Conservation (phyloP, 2,888 invertebrate species). For the Heliconius erato region DNA sequence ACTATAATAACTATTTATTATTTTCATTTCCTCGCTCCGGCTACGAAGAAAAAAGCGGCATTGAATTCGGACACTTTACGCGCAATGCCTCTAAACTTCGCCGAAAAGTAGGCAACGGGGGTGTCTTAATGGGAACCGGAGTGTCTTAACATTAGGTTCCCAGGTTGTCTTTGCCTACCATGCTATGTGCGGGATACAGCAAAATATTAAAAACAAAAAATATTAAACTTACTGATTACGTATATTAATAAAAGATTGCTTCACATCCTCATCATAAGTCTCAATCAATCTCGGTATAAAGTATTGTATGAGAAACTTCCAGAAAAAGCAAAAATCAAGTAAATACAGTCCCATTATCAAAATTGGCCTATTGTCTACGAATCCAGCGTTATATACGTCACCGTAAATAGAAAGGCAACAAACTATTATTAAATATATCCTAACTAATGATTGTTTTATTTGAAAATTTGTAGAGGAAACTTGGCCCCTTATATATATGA, state of each 20-base stretch:
- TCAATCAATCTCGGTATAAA: constrained; percentile 59
- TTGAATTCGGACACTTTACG: too few relatives aligned
- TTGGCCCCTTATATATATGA: constrained; percentile 41
- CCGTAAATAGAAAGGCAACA: constrained; percentile 65
- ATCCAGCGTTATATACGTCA: constrained; percentile 74
- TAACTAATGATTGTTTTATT: constrained; percentile 58
- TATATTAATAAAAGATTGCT: constrained; percentile 54
- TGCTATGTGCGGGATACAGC: too few relatives aligned
- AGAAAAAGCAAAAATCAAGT: constrained; percentile 66
- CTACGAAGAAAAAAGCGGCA: too few relatives aligned
- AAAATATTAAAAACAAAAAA: too few relatives aligned
- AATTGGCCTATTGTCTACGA: constrained; percentile 63
- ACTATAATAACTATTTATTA: too few relatives aligned
- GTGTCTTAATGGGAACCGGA: too few relatives aligned
- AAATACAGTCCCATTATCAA: constrained; percentile 63
- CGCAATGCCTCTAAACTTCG: too few relatives aligned
- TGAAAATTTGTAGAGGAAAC: constrained; percentile 58
- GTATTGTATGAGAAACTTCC: constrained; percentile 67
- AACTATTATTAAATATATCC: constrained; percentile 65
- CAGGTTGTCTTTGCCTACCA: too few relatives aligned
- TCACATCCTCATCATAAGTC: constrained; percentile 52
- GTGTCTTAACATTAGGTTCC: too few relatives aligned
- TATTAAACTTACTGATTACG: constrained; percentile 59
- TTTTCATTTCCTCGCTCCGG: too few relatives aligned
- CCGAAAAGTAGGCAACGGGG: too few relatives aligned